Evolutionary conservation across 2,797 vertebrate species (phyloP).

Genomic region (Lacerta agilis): DNA sequence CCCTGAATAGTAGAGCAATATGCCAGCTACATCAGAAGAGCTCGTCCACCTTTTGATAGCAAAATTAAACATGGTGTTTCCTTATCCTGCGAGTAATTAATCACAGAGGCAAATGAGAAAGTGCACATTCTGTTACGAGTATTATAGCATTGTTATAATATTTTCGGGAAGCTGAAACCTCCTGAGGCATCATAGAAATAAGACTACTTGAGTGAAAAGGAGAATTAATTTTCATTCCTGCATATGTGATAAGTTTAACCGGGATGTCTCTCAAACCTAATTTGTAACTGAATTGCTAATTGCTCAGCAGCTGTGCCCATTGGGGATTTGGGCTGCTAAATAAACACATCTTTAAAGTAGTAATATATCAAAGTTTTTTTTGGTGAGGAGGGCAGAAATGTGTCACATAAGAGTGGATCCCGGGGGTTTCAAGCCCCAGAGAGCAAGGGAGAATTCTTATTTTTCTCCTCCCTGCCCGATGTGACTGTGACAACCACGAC

Average conservation of each 20-base stretch:
- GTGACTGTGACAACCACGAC: neutral
- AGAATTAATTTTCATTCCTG: neutral
- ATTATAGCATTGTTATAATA: neutral
- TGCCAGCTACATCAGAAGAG: neutral
- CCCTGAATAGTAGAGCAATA: neutral
- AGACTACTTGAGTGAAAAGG: neutral
- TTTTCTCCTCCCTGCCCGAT: neutral
- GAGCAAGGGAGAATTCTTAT: neutral
- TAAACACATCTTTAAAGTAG: neutral
- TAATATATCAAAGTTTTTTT: neutral
- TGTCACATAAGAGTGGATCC: neutral
- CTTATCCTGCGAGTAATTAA: neutral
- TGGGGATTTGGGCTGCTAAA: neutral
- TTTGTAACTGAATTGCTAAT: neutral
- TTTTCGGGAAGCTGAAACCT: neutral
- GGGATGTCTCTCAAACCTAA: constrained; percentile 1
- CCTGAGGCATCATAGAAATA: rapidly evolving
- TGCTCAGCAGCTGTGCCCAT: neutral
- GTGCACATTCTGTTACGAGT: neutral
- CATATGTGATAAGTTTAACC: neutral
- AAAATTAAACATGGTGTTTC: constrained; percentile 6
- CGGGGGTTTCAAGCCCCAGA: neutral
- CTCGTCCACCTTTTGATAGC: neutral
- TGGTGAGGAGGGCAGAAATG: neutral
- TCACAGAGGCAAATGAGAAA: neutral